A percentile compares a stretch with the other conserved stretches of the same genome.
Conservation (phyloP, 2,888 invertebrate genomes). For the Branchipolynoe longqiensis region DNA sequence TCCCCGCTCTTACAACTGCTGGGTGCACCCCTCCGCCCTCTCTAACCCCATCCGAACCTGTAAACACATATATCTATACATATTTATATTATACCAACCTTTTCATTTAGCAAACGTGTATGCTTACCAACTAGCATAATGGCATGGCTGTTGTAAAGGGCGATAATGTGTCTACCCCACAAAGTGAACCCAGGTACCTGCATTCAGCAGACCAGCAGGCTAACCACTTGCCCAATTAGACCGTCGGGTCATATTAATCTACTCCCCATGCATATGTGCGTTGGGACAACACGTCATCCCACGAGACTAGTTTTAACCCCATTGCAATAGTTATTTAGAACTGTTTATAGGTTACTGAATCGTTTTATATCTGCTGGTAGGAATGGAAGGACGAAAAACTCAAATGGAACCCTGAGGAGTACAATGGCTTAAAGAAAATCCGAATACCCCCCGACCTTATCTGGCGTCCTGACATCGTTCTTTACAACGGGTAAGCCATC, state of each 20-base stretch:
- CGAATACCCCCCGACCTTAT: conserved; percentile 64
- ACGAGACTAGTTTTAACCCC: not conserved
- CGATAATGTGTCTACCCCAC: too few relatives aligned
- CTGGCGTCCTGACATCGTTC: conserved; percentile 85
- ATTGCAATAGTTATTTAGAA: not conserved
- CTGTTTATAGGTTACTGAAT: not conserved
- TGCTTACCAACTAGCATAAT: too few relatives aligned
- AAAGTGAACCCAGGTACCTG: too few relatives aligned
- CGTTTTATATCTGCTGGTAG: conserved; percentile 70
- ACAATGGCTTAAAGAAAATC: conserved; percentile 63
- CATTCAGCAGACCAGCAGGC: too few relatives aligned
- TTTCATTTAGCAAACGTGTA: too few relatives aligned
- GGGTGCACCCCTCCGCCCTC: too few relatives aligned
- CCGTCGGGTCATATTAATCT: not conserved
- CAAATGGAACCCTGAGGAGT: conserved; percentile 63
- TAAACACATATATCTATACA: too few relatives aligned
- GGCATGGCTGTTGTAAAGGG: too few relatives aligned
- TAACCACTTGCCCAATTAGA: not conserved
- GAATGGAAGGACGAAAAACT: conserved; percentile 85
- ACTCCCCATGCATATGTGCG: not conserved
- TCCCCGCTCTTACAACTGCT: too few relatives aligned
- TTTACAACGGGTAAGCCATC: conserved; percentile 86
- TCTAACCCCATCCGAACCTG: too few relatives aligned
- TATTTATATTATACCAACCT: too few relatives aligned
- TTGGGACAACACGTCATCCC: not conserved